Evolutionary conservation across 2,888 invertebrate species (phyloP), one percentile per base, ranked within the genome.

Genomic region (Netelia fuscicornis): DNA sequence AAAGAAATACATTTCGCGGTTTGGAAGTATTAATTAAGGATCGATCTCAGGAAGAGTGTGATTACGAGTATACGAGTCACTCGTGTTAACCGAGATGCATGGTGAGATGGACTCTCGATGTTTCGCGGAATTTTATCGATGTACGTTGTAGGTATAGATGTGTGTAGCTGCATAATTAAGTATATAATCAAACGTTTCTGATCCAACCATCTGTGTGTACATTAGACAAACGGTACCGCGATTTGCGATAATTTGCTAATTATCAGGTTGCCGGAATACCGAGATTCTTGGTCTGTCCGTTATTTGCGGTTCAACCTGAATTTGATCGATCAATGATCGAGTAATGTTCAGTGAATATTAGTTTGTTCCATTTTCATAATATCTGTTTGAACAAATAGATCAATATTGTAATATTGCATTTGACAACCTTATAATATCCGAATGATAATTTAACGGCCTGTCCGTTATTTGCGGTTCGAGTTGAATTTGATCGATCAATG

Each of bases 1-100:
- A 71, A 37, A 72, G 17, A 71, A 65, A 65, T 65, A 60, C 13
- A 68, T 48, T 64, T 58, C 48, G 10, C 13, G 11, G 25, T 48
- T 56, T 64, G 58, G 52, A 56, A 58, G 65, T 37, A 74, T 76
- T 82, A 58, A 82, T 82, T 72, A 71, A 74, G 30, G 17, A 68
- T 79, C 74, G 74, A 79, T 78, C 68, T 58, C 79, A 79, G 79
- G 74, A 79, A 79, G 74, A 83, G 20, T 48, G 17, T 56, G 67
- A 83, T 83, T 83, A 78, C 74, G 62, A 79, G 60, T 78, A 17
- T 17, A 17, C 17, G 17, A 17, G 17, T 17, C 68, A 78, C 70
- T 67, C 68, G n/a, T 70, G 75, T 67, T 65, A 30, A 25, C n/a
- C 20, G 20, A 20, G 23, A 80, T 65, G 13, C 25, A 60, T 81